A percentile compares a stretch with the other conserved stretches of the same genome.
phyloP scores from a whole-genome alignment of 2,113 vertebrate species.

The Melanocharis versteri region DNA sequence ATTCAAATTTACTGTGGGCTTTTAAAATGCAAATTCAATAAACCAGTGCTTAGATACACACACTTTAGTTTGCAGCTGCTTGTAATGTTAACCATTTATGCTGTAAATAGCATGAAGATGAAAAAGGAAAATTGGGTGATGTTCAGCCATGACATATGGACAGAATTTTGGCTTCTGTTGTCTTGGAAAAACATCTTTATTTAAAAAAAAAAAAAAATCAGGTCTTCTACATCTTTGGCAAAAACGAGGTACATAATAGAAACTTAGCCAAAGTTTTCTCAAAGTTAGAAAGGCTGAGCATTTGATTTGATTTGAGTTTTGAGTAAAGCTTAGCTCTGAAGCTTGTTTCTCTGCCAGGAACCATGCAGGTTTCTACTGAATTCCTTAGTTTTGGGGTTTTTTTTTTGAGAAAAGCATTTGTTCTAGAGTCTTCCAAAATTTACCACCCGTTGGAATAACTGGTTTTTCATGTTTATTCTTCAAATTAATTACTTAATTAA shows the following conservation, averaged over 20 bases:
- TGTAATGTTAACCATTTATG: not conserved
- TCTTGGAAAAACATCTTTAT: not conserved
- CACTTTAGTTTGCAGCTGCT: not conserved
- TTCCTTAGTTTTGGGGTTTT: not conserved
- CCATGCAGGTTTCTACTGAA: not conserved
- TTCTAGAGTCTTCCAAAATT: not conserved
- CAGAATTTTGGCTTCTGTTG: not conserved
- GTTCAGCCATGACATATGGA: not conserved
- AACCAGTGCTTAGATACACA: not conserved
- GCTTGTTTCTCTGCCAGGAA: not conserved
- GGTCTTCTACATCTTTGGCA: not conserved
- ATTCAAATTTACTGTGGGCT: not conserved
- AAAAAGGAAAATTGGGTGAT: not conserved
- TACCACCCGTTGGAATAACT: not conserved
- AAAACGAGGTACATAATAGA: not conserved
- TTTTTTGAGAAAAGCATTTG: not conserved
- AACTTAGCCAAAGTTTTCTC: not conserved
- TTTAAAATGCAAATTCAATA: slow-evolving; percentile 17
- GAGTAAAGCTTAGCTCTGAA: not conserved
- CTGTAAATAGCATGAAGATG: not conserved
- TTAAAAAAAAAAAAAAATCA: not conserved
- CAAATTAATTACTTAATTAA: not conserved
- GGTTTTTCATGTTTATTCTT: not conserved
- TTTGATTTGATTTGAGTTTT: not conserved
- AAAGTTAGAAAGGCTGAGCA: not conserved